Conservation (phyloP, 2,113 vertebrate species). For the Lasiurus borealis region DNA sequence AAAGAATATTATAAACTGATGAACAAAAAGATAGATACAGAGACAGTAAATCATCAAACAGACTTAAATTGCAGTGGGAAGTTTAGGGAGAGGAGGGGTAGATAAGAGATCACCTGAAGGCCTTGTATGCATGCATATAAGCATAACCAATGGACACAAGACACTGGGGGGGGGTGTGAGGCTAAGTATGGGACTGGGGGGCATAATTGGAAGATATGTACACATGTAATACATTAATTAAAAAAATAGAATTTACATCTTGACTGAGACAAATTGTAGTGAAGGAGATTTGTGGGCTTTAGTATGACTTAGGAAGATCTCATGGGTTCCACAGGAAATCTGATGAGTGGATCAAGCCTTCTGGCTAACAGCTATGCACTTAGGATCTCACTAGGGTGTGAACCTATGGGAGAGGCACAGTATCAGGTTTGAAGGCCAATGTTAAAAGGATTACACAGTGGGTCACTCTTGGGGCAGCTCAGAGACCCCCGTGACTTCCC, state of each 20-base stretch:
- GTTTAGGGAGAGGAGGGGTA: too few relatives aligned
- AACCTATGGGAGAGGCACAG: background rate
- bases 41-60: too few relatives aligned
- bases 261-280: background rate
- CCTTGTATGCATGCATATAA: too few relatives aligned
- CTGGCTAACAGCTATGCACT: background rate
- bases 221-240: too few relatives aligned
- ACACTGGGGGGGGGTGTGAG: too few relatives aligned
- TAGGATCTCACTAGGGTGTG: background rate
- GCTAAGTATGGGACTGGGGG: too few relatives aligned
- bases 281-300: background rate
- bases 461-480: background rate
- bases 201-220: too few relatives aligned
- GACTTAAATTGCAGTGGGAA: too few relatives aligned
- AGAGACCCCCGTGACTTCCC: background rate
- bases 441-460: background rate
- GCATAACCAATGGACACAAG: too few relatives aligned
- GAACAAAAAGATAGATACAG: too few relatives aligned
- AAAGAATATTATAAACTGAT: too few relatives aligned
- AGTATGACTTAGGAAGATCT: background rate
- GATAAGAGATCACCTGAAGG: too few relatives aligned
- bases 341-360: background rate
- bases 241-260: background rate
- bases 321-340: background rate
- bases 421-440: background rate